Evolutionary conservation across 2,113 vertebrate genomes (phyloP).

Genomic region (Hippolais icterina): DNA sequence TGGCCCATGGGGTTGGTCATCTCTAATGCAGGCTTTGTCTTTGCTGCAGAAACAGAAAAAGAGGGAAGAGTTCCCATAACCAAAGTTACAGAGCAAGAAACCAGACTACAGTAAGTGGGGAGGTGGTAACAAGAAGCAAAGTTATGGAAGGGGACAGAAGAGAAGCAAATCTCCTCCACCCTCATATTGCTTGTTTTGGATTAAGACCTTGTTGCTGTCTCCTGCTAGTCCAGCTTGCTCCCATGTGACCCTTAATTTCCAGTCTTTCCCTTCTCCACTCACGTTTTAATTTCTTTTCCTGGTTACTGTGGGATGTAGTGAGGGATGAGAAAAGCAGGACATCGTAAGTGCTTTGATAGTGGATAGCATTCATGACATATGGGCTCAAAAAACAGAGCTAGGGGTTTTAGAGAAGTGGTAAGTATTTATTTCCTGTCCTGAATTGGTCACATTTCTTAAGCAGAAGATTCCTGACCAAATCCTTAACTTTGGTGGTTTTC

Average conservation of each 20-base stretch:
- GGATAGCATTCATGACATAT: background rate
- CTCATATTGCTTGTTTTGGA: background rate
- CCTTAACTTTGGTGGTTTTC: background rate
- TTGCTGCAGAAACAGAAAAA: background rate
- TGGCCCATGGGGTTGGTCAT: background rate
- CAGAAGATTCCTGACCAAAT: background rate
- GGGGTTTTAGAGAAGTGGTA: background rate
- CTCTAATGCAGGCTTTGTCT: background rate
- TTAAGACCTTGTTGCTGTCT: background rate
- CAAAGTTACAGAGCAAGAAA: background rate
- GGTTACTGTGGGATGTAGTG: background rate
- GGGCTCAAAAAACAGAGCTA: background rate
- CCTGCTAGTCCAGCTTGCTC: background rate
- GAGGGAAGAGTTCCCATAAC: background rate
- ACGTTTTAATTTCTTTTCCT: background rate
- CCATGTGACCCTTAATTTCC: background rate
- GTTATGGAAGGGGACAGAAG: background rate
- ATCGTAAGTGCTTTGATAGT: accelerated
- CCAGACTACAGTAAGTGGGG: background rate
- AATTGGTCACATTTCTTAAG: background rate
- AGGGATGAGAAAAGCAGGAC: background rate
- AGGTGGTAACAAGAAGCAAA: background rate
- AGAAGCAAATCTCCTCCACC: background rate
- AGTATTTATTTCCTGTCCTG: background rate
- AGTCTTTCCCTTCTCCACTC: background rate